phyloP scores from a whole-genome alignment of 2,888 invertebrate species.

The Mongoloraphidia duomilia region DNA sequence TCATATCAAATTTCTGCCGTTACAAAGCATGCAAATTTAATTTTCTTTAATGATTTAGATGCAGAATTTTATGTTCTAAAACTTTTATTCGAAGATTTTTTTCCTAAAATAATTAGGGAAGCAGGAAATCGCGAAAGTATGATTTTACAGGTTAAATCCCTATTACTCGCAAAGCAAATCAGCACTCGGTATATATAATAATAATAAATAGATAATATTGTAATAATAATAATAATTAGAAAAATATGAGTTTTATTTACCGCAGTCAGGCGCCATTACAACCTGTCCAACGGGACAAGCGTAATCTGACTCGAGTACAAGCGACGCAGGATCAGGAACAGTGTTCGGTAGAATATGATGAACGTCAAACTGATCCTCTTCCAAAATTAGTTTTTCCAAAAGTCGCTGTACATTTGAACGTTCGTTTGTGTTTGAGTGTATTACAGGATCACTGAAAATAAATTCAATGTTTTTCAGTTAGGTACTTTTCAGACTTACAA shows the following conservation, averaged over 20 bases:
- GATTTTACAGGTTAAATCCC: too few relatives aligned
- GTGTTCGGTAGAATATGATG: conserved; percentile 87
- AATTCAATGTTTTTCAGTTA: too few relatives aligned
- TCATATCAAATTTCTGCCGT: too few relatives aligned
- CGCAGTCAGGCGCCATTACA: conserved; percentile 85
- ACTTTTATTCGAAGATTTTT: too few relatives aligned
- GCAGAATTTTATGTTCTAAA: too few relatives aligned
- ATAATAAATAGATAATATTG: too few relatives aligned
- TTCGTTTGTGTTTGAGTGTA: conserved; percentile 75
- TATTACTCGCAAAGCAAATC: too few relatives aligned
- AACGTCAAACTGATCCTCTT: conserved; percentile 89
- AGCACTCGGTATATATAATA: too few relatives aligned
- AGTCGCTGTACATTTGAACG: conserved; percentile 69
- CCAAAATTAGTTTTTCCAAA: conserved; percentile 78
- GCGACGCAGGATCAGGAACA: conserved; percentile 81
- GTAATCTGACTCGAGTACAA: conserved; percentile 77
- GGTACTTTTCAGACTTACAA: neutral
- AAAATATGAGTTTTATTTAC: conserved; percentile 32
- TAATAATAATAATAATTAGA: neutral
- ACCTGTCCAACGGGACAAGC: conserved; percentile 90
- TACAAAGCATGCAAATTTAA: too few relatives aligned
- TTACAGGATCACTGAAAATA: conserved; percentile 65
- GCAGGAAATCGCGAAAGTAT: too few relatives aligned
- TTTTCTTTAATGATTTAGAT: too few relatives aligned
- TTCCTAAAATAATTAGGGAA: too few relatives aligned